These are phyloP conservation scores for Tricholauxania praeusta DNA, from an alignment of 2,888 invertebrate genomes.

Conservation along the genomic window DNA sequence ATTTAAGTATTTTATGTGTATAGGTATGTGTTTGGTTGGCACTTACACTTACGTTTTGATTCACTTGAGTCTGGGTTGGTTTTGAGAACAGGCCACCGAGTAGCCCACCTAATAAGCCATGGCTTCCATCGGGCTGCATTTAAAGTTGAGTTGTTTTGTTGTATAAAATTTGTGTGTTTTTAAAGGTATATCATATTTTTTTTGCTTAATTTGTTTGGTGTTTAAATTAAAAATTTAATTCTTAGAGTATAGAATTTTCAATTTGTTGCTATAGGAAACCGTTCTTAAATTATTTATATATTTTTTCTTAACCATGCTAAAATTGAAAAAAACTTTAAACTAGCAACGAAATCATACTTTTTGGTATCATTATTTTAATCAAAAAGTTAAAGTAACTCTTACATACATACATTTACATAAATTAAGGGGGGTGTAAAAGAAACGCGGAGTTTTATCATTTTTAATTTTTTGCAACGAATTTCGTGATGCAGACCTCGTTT, in stretches of 20 bases:
- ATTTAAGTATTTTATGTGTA: conserved; percentile 40
- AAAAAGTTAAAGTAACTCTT: not conserved
- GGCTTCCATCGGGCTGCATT: conserved; percentile 65
- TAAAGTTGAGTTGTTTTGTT: conserved; percentile 50
- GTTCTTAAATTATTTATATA: not conserved
- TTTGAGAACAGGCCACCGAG: conserved; percentile 67
- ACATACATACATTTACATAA: conserved; percentile 1
- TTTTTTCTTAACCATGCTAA: conserved; percentile 24
- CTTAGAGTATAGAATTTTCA: not conserved
- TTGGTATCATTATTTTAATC: not conserved
- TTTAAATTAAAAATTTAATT: conserved; percentile 7
- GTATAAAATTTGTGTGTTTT: conserved; percentile 37
- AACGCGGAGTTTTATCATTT: not conserved
- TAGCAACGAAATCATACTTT: conserved; percentile 19
- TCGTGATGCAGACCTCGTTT: not conserved
- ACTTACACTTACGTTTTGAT: conserved; percentile 65
- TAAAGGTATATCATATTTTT: conserved; percentile 37
- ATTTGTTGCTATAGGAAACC: conserved; percentile 5
- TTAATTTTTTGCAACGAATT: not conserved
- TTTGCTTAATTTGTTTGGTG: conserved; percentile 25
- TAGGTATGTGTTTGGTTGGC: conserved; percentile 48
- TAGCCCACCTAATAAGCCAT: conserved; percentile 67
- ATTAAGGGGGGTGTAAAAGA: not conserved
- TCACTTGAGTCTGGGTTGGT: conserved; percentile 56
- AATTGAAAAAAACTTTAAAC: conserved; percentile 16